Evolutionary conservation across 2,797 vertebrate species (phyloP).

Genomic region (Diplodus sargus): DNA sequence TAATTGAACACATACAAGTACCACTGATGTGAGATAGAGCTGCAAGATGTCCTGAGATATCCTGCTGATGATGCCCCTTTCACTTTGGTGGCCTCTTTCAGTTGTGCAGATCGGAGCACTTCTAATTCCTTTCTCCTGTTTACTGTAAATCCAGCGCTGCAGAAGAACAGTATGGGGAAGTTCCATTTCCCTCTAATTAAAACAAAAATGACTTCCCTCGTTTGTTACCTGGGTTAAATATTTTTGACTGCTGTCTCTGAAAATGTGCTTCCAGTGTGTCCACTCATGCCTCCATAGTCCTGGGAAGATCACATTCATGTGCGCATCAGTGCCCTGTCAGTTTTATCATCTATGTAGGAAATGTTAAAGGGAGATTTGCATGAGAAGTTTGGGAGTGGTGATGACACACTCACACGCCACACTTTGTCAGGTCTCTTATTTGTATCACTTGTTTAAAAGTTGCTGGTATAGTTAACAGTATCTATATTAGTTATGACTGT

Average conservation of each 20-base stretch:
- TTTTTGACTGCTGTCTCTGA: not conserved
- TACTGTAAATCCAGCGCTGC: not conserved
- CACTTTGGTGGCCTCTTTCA: not conserved
- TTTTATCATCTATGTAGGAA: constrained; percentile 58
- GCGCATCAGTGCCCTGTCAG: constrained; percentile 25
- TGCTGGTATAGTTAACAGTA: too few species aligned
- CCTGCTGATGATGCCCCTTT: not conserved
- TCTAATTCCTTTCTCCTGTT: not conserved
- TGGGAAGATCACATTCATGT: not conserved
- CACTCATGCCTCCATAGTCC: too few species aligned
- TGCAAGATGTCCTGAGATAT: not conserved
- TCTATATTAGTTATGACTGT: not conserved
- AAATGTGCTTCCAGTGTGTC: not conserved
- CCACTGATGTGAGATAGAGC: not conserved
- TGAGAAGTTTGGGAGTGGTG: constrained; percentile 21
- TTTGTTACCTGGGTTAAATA: not conserved
- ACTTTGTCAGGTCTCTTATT: not conserved
- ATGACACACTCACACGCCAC: not conserved
- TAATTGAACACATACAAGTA: not conserved
- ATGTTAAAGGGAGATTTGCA: constrained; percentile 57
- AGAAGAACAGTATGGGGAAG: constrained; percentile 32
- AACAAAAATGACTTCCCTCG: constrained; percentile 41
- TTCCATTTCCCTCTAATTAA: constrained; percentile 38
- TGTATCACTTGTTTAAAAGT: not conserved
- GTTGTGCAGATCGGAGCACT: not conserved